Conservation (phyloP, 2,888 invertebrate species). For the Hirtodrosophila alboralis region DNA sequence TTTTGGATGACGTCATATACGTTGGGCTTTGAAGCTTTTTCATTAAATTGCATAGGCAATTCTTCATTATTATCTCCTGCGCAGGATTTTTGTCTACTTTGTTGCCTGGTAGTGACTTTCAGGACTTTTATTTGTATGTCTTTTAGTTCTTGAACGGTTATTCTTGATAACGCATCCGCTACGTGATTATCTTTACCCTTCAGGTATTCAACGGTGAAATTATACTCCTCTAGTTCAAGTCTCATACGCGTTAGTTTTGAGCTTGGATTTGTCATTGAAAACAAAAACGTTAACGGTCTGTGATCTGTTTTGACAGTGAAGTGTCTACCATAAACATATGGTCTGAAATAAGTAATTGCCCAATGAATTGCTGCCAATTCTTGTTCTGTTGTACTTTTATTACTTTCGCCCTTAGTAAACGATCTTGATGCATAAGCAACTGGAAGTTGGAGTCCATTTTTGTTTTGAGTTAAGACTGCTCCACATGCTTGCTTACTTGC, state of each 20-base stretch:
- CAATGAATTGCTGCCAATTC: too few relatives aligned
- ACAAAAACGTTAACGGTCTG: not conserved
- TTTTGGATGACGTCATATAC: not conserved
- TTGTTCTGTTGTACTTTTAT: conserved; percentile 1
- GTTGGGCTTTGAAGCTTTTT: conserved; percentile 2
- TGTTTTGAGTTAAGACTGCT: not conserved
- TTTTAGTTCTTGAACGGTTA: too few relatives aligned
- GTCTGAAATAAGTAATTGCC: too few relatives aligned
- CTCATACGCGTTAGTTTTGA: conserved; percentile 9
- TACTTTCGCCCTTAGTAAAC: conserved; percentile 1
- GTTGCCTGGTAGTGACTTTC: too few relatives aligned
- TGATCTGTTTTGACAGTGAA: too few relatives aligned
- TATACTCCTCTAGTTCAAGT: conserved; percentile 9
- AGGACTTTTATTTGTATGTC: too few relatives aligned
- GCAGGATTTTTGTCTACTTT: too few relatives aligned
- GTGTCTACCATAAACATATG: too few relatives aligned
- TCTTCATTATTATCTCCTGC: not conserved
- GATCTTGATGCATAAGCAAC: conserved; percentile 1
- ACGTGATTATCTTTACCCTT: too few relatives aligned
- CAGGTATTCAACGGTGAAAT: too few relatives aligned
- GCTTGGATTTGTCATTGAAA: conserved; percentile 5
- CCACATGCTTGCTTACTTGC: too few relatives aligned
- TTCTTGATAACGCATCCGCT: too few relatives aligned
- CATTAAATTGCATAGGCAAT: not conserved
- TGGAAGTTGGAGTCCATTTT: not conserved